Evolutionary conservation across 1,140 invertebrate genomes (phyloP), one percentile per base, ranked within the genome.

Genomic region (Zeugodacus cucurbitae): DNA sequence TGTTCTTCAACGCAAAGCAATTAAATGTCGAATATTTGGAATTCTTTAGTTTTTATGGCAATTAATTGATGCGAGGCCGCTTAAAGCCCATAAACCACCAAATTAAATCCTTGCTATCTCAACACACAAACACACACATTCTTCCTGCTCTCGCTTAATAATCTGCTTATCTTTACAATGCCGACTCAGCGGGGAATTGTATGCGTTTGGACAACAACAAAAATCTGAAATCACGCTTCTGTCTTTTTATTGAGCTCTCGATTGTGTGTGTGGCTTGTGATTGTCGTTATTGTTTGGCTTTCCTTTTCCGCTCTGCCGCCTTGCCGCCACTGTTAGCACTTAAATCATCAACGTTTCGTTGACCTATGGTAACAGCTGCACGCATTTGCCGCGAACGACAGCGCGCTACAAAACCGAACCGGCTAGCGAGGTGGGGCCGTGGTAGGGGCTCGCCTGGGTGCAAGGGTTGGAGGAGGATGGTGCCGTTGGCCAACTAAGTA

Each of bases 361-460:
- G 74, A 82, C 74, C 74, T 48, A 41, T 82, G 41, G 41, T 41
- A 82, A 82, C 74, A 82, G 74, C 74, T 82, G 74, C 74, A n/a
- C 41, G 41, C 48, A 48, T 48, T 82, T 54, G 29, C 41, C 41
- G 74, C 41, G 37, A 82, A n/a, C 8, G 41, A 82, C 41, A 82
- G 37, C 70, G 70, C 37, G 17, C 22, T 5, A 74, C 34, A 74
- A 74, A 74, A 74, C 0, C 17, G 1, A 32, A n/a, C n/a, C n/a
- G 1, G 14, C n/a, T 26, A 8, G 22, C 8, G 37, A 14, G 22
- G n/a, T 3, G 29, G 37, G 41, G 41, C 44, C n/a, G n/a, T 41
- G 10, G 22, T n/a, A 41, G 20, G 26, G 41, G n/a, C 41, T 20
- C 10, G 22, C 7, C 7, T 10, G 7, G n/a, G n/a, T 29, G 8